phyloP scores from a whole-genome alignment of 1,140 invertebrate species.

The Drosophila watanabei region DNA sequence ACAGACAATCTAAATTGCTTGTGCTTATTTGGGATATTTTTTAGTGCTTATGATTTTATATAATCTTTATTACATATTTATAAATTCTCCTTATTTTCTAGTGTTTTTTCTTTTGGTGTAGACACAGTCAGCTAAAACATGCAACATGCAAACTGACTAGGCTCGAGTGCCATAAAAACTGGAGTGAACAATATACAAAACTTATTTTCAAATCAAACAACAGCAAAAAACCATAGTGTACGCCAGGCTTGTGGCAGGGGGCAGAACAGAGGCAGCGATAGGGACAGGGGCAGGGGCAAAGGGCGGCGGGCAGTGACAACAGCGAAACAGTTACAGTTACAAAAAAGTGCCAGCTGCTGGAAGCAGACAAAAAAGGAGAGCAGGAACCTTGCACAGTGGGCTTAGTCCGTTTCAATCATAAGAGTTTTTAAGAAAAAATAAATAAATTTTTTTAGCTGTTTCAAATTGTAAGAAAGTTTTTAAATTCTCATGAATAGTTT shows the following conservation, averaged over 20 bases:
- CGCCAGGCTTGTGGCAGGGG: neutral
- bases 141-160: constrained; percentile 51
- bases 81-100: neutral
- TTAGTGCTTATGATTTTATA: neutral
- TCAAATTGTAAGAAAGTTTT: neutral
- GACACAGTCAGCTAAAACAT: constrained; percentile 16
- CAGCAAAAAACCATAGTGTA: constrained; percentile 21
- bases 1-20: neutral
- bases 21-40: fast-evolving
- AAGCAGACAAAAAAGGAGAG: constrained; percentile 18
- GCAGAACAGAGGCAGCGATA: neutral
- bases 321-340: constrained; percentile 44
- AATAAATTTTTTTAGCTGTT: neutral
- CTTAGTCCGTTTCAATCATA: no score
- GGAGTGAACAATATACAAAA: constrained; percentile 66
- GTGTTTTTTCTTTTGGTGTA: constrained; percentile 1
- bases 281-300: neutral
- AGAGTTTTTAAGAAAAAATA: neutral
- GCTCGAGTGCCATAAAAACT: constrained; percentile 57
- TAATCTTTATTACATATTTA: neutral
- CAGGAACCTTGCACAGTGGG: constrained; percentile 26
- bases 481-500: neutral
- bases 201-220: constrained; percentile 79
- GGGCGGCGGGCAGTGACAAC: constrained; percentile 29
- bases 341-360: constrained; percentile 46